Evolutionary conservation across 2,888 invertebrate species (phyloP), one percentile per base, ranked within the genome.

Genomic region (Lithophane semibrunnea): DNA sequence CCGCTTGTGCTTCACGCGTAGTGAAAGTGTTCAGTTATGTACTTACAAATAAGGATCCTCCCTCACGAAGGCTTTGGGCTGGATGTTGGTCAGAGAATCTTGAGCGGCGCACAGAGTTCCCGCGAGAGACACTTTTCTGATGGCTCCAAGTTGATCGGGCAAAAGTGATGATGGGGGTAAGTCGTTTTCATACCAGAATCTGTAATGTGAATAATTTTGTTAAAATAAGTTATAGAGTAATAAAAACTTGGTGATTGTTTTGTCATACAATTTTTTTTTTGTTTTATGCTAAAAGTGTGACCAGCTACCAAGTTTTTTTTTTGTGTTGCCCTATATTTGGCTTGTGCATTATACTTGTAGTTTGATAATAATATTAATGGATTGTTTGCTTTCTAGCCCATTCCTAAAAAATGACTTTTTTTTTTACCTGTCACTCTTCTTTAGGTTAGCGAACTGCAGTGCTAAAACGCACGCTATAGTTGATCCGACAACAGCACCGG

Each of bases 171-270:
- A 98, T 0, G 99, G 99, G 0, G 99, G 99, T 66, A 99, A 97
- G 91, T 99, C 99, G 92, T 99, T 99, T 94, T 99, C 99, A 91
- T 99, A 99, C 99, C 99, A 99, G 93, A 99, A 99, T 82, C 99
- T 97, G 90, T 13, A 87, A 77, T 8, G 8, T 0, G 5, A 42
- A 63, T 56, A 16, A 44, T 21, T 58, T 1, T 21, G 3, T 71
- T 71, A 12, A 1, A 47, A 3, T 44, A 0, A 9, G 10, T 8
- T 49, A 49, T 13, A 13, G 8, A 56, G 24, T 3, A 58, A 24
- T 10, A 66, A 0, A 13, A 66, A 24, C 9, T 21, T 21, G 21
- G 8, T 21, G 9, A 54, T 54, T 54, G 21, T 54, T 21, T n/a
- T n/a, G 54, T 54, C n/a, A 3, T 54, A 54, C 10, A 54, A 54